Conservation (phyloP, 2,113 vertebrate genomes). For the Rhodinocichla rosea region DNA sequence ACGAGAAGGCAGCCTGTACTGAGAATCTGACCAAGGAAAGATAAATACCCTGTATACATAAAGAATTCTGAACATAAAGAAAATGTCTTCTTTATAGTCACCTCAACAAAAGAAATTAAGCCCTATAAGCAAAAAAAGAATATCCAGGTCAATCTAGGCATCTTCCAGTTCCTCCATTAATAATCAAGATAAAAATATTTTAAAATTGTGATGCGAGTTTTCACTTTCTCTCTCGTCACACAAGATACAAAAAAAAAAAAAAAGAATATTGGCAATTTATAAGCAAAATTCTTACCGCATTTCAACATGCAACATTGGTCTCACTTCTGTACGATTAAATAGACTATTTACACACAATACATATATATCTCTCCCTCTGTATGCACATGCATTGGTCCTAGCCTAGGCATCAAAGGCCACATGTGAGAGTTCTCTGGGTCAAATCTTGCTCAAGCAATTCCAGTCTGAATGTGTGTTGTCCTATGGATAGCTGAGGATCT, state of each 20-base stretch:
- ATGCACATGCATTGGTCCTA: constrained; percentile 69
- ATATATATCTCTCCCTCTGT: constrained; percentile 61
- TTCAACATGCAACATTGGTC: constrained; percentile 68
- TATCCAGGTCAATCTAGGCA: constrained; percentile 8
- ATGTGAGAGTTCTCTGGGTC: constrained; percentile 59
- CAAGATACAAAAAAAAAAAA: constrained; percentile 38
- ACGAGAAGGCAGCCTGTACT: constrained; percentile 20
- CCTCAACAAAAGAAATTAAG: constrained; percentile 8
- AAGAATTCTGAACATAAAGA: background rate
- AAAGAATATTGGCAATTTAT: constrained; percentile 66
- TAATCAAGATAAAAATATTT: constrained; percentile 55
- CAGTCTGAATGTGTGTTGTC: constrained; percentile 50
- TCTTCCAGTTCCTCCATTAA: constrained; percentile 67
- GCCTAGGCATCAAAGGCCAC: constrained; percentile 67
- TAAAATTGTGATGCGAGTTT: constrained; percentile 40
- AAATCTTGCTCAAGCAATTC: constrained; percentile 48
- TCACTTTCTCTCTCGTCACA: constrained; percentile 60
- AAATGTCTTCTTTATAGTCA: background rate
- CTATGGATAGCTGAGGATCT: constrained; percentile 43
- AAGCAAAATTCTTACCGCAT: constrained; percentile 63
- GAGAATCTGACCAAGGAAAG: constrained; percentile 5
- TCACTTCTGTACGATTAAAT: constrained; percentile 72
- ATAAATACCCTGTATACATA: constrained; percentile 24
- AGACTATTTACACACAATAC: constrained; percentile 72
- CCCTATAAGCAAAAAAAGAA: background rate